Evolutionary conservation across 2,113 vertebrate genomes (phyloP), one percentile per base, ranked within the genome.

Genomic region (Ondatra zibethicus): DNA sequence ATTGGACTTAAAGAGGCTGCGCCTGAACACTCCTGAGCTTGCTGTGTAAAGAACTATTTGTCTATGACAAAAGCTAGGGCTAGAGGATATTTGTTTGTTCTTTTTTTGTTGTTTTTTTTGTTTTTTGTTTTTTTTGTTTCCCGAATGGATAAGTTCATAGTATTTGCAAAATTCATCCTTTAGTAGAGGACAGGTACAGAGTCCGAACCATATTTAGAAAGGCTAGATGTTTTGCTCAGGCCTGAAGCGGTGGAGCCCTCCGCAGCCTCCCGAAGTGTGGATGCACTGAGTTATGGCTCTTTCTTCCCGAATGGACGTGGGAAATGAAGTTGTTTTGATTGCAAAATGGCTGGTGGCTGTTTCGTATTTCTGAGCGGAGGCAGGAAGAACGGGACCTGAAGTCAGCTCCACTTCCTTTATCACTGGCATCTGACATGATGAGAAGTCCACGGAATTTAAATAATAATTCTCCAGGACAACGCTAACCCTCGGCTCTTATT

Each of bases 51-150:
- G 98, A 98, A 96, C 97, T 98, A 99, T 99, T 99, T 97, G 98
- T 99, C 99, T 99, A 97, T 99, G 99, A 99, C 99, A 99, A 98
- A 97, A 98, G 88, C 93, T 0, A n/a, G 93, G 91, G 96, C 98
- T 98, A 95, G 88, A 97, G 70, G 88, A 95, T 98, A 98, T 98
- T 98, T 98, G 96, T 96, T 98, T n/a, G n/a, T n/a, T n/a, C n/a
- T n/a, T n/a, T n/a, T n/a, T n/a, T n/a, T n/a, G n/a, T n/a, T n/a
- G n/a, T n/a, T n/a, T n/a, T n/a, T n/a, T n/a, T n/a, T n/a, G n/a
- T n/a, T n/a, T n/a, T n/a, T n/a, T n/a, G n/a, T n/a, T n/a, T n/a
- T 98, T 98, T 97, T 39, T 39, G 96, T 97, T 98, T 98, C 97
- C 92, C 97, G 98, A 98, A 98, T 97, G 98, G 93, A 88, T 98